These are phyloP conservation scores for Grallaria varia DNA, from an alignment of 2,113 vertebrate species.

Conservation along the genomic window DNA sequence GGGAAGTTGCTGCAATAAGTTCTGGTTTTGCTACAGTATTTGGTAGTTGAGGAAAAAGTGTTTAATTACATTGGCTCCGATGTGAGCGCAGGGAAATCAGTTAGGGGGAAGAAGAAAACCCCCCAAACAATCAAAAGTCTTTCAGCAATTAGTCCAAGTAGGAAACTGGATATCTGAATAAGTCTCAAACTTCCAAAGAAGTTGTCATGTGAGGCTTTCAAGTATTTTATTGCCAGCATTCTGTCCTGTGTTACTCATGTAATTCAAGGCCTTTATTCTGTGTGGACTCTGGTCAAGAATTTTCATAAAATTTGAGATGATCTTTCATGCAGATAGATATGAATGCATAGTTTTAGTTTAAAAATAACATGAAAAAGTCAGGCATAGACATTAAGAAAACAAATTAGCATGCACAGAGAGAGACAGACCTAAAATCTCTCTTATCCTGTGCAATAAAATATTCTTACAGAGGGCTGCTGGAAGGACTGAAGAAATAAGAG, in stretches of 20 bases:
- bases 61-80: background rate
- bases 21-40: background rate
- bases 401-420: background rate
- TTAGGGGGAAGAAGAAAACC: fast-evolving
- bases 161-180: background rate
- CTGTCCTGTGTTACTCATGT: background rate
- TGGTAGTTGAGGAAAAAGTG: background rate
- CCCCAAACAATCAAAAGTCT: background rate
- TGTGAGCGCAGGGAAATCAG: background rate
- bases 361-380: background rate
- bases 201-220: background rate
- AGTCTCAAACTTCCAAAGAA: background rate
- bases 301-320: background rate
- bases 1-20: background rate
- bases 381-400: background rate
- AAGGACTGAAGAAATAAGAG: background rate
- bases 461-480: background rate
- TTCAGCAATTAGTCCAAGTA: background rate
- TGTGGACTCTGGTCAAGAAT: background rate
- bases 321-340: background rate
- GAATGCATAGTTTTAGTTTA: background rate
- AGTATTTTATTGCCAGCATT: background rate
- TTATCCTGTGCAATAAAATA: background rate
- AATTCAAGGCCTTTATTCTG: background rate
- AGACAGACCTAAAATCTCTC: background rate